A percentile compares a stretch with the other conserved stretches of the same genome.
phyloP scores from a whole-genome alignment of 1,140 invertebrate genomes.

The Drosophila kohkoa region DNA sequence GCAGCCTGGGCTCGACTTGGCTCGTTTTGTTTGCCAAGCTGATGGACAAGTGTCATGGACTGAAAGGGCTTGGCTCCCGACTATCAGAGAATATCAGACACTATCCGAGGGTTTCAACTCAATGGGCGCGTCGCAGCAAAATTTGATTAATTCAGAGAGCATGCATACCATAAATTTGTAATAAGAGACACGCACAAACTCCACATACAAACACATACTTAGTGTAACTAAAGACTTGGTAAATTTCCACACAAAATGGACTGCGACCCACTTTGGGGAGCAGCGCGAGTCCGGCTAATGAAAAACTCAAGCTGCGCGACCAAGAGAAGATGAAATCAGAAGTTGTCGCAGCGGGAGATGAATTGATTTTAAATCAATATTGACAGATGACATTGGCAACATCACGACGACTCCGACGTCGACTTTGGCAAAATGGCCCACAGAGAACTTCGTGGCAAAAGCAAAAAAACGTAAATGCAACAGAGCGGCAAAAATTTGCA shows the following conservation, averaged over 20 bases:
- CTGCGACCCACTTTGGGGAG: slow-evolving; percentile 5
- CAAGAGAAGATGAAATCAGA: slow-evolving; percentile 60
- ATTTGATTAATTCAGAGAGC: slow-evolving; percentile 71
- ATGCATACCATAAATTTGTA: slow-evolving; percentile 43
- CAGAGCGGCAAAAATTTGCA: slow-evolving; percentile 43
- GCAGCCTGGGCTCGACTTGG: slow-evolving; percentile 24
- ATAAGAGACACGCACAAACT: slow-evolving; percentile 34
- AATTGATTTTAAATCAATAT: slow-evolving; percentile 83
- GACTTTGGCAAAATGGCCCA: background rate
- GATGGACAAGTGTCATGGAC: slow-evolving; percentile 80
- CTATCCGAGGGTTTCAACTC: background rate
- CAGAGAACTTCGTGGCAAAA: slow-evolving; percentile 1
- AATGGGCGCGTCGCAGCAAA: slow-evolving; percentile 66
- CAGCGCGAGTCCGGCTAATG: slow-evolving; percentile 51
- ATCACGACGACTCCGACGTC: background rate
- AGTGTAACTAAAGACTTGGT: background rate
- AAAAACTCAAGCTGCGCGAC: slow-evolving; percentile 73
- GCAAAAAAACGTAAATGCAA: slow-evolving; percentile 16
- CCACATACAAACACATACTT: background rate
- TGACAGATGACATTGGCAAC: slow-evolving; percentile 73
- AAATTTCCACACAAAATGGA: slow-evolving; percentile 1
- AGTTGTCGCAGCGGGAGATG: slow-evolving; percentile 71
- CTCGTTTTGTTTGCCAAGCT: slow-evolving; percentile 65
- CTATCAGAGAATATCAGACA: background rate
- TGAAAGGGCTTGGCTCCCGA: slow-evolving; percentile 63